Conservation (phyloP, 1,140 invertebrate genomes). For the Ceratosolen fusciceps region DNA sequence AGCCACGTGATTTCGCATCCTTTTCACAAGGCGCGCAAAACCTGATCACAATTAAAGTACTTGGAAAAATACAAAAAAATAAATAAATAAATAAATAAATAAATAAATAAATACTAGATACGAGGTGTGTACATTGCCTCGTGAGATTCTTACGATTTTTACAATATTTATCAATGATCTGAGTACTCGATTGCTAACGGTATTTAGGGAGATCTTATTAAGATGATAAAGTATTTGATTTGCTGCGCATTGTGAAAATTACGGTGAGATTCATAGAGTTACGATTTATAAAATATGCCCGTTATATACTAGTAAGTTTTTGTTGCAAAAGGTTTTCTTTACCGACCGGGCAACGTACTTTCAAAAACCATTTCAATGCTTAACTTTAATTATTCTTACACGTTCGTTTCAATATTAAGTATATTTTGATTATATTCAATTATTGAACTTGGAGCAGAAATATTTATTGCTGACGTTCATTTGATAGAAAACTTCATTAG, state of each 20-base stretch:
- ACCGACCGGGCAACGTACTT: slow-evolving; percentile 15
- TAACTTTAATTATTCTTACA: not conserved
- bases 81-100: too few relatives aligned
- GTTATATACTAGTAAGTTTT: slow-evolving; percentile 6
- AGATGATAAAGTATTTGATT: slow-evolving; percentile 29
- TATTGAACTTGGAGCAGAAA: not conserved
- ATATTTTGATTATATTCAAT: not conserved
- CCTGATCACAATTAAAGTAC: not conserved
- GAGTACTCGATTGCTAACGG: too few relatives aligned
- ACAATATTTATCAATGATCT: too few relatives aligned
- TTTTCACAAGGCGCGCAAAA: not conserved
- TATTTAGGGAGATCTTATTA: slow-evolving; percentile 41
- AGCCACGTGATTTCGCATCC: not conserved
- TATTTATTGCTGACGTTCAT: not conserved
- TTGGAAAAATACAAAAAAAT: too few relatives aligned
- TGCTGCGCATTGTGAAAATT: slow-evolving; percentile 11
- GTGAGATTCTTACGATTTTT: slow-evolving; percentile 35
- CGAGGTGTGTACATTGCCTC: not conserved
- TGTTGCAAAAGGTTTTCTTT: slow-evolving; percentile 11
- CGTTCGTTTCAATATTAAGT: not conserved
- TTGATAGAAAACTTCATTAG: not conserved
- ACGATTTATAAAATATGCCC: not conserved
- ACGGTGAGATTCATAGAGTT: not conserved
- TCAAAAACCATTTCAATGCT: not conserved
- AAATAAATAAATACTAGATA: not conserved